Evolutionary conservation across 2,113 vertebrate genomes (phyloP), one percentile per base, ranked within the genome.

Genomic region (Lepisosteus oculatus): DNA sequence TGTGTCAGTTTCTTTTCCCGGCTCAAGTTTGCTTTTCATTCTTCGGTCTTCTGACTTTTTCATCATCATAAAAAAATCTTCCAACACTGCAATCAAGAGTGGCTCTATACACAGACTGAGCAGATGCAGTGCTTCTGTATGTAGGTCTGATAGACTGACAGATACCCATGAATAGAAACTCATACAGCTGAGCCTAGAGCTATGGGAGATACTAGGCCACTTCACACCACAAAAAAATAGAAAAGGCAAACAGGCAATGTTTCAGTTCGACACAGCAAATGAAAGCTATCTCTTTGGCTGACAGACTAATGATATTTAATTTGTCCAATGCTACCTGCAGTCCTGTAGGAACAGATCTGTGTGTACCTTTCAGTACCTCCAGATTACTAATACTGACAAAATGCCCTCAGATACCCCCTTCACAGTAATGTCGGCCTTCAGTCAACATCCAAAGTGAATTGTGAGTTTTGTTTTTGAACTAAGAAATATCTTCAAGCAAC

Each of bases 381-480:
- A 13, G 57, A 59, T 14, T 59, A 8, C 57, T 59, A 15, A 59
- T 59, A 59, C 57, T n/a, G 9, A 9, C 9, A 51, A 6, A 51
- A 9, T 51, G 9, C 9, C 47, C 9, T 51, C 47, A 51, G 47
- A 5, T 51, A 6, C 29, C 9, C 5, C 9, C 1, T 51, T 51
- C 47, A 51, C 5, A 6, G 9, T 51, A 51, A 51, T 51, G 1
- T 51, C 1, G 5, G 47, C 5, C 47, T 15, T 44, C 47, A 61
- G 64, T 47, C 55, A 55, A 69, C 51, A 69, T 76, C 42, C 62
- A 68, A 43, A 56, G 64, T 29, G 62, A 70, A 76, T 64, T 54
- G 67, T 57, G 55, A 71, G 47, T 68, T 66, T 41, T 63, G 8
- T 61, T 44, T 56, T 69, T 45, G 55, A n/a, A 55, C 43, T 47